Percentiles rank a stretch among this genome's conserved stretches.
phyloP scores from a whole-genome alignment of 2,113 vertebrate genomes.

The Phycodurus eques region DNA sequence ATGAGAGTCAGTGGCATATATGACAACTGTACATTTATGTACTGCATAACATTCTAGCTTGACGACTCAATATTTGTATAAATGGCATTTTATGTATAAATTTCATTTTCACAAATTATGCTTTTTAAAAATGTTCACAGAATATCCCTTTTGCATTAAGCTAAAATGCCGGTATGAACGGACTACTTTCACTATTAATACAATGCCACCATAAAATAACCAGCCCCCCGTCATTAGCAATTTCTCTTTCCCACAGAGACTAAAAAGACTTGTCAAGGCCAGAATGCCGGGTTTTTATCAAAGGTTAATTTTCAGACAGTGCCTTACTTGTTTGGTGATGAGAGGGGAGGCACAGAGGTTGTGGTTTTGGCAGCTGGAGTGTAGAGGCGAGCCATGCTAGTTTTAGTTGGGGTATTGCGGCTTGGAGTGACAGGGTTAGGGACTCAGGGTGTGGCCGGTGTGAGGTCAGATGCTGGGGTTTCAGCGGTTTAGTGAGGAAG shows the following conservation, averaged over 20 bases:
- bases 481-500: slow-evolving; percentile 32
- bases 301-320: slow-evolving; percentile 66
- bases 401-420: slow-evolving; percentile 58
- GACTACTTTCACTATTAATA: background rate
- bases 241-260: slow-evolving; percentile 56
- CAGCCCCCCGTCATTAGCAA: slow-evolving; percentile 40
- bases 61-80: no score
- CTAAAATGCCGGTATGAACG: slow-evolving; percentile 18
- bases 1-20: background rate
- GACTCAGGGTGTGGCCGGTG: slow-evolving; percentile 60
- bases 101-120: background rate
- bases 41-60: background rate
- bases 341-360: slow-evolving; percentile 65
- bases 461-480: slow-evolving; percentile 59
- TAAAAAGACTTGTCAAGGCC: slow-evolving; percentile 44
- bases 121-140: background rate
- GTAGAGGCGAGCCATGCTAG: slow-evolving; percentile 47
- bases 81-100: no score
- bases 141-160: background rate
- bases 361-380: slow-evolving; percentile 63
- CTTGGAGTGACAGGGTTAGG: slow-evolving; percentile 75
- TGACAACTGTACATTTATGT: background rate
- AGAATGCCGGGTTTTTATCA: slow-evolving; percentile 44
- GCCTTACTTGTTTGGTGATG: slow-evolving; percentile 66
- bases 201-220: slow-evolving; percentile 16